These are phyloP conservation scores for Tragelaphus imberbis DNA, from an alignment of 2,113 vertebrate species.

Conservation along the genomic window DNA sequence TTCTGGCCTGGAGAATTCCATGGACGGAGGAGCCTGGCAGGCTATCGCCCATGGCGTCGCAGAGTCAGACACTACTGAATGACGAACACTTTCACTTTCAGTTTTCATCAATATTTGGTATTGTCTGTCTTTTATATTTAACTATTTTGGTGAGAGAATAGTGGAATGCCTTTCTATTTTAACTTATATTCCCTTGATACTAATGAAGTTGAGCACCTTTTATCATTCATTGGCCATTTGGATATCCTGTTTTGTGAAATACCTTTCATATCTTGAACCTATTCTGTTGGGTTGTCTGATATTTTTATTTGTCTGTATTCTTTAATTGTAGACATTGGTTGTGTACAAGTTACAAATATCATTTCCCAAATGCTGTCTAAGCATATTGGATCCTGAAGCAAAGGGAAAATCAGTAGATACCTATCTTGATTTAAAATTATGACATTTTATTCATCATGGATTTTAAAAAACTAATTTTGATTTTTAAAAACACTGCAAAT, in stretches of 20 bases:
- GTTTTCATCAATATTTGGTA: not conserved
- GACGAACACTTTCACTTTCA: not conserved
- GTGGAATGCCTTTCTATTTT: not conserved
- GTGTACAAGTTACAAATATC: not conserved
- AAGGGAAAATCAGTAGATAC: not conserved
- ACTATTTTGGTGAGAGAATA: not conserved
- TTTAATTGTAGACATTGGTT: not conserved
- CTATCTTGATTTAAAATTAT: not conserved
- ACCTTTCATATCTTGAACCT: not conserved
- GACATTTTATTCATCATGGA: not conserved
- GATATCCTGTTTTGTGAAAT: not conserved
- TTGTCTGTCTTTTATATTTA: slow-evolving; percentile 10
- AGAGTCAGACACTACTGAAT: not conserved
- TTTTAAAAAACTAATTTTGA: not conserved
- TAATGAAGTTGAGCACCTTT: not conserved
- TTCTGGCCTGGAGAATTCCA: not conserved
- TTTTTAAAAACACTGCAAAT: not conserved
- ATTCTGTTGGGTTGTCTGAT: not conserved
- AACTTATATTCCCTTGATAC: not conserved
- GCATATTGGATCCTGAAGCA: not conserved
- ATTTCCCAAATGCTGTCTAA: not conserved
- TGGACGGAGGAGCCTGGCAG: not conserved
- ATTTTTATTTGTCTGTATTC: not conserved
- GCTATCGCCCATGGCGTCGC: not conserved
- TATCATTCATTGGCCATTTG: not conserved